phyloP scores from a whole-genome alignment of 1,140 invertebrate species.

The Pteromalus puparum region DNA sequence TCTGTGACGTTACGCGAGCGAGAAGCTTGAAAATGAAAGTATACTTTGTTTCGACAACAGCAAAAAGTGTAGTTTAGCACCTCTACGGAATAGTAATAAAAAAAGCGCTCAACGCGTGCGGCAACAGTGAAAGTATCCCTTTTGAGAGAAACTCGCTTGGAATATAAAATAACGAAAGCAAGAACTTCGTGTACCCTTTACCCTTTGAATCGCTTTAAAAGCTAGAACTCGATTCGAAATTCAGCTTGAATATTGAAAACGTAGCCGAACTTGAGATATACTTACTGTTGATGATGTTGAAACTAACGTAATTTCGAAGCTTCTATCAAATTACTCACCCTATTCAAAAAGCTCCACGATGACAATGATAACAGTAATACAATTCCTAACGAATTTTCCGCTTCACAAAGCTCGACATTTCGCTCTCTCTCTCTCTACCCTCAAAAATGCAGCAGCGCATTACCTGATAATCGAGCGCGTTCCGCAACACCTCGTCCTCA shows the following conservation, averaged over 20 bases:
- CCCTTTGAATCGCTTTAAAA: no score
- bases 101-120: no score
- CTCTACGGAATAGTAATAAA: no score
- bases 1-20: neutral
- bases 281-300: no score
- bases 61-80: neutral
- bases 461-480: conserved; percentile 7
- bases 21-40: neutral
- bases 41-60: neutral
- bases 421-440: neutral
- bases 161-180: neutral
- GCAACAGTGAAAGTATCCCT: neutral
- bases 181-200: neutral
- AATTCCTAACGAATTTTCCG: neutral
- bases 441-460: neutral
- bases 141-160: neutral
- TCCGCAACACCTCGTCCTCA: neutral
- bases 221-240: no score
- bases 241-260: no score
- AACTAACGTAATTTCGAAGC: neutral
- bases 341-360: neutral
- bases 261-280: no score
- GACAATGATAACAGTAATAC: no score
- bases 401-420: neutral
- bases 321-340: neutral